Percentiles rank a stretch among this genome's conserved stretches.
phyloP scores from a whole-genome alignment of 1,140 invertebrate species.

The Fragariocoptes setiger region DNA sequence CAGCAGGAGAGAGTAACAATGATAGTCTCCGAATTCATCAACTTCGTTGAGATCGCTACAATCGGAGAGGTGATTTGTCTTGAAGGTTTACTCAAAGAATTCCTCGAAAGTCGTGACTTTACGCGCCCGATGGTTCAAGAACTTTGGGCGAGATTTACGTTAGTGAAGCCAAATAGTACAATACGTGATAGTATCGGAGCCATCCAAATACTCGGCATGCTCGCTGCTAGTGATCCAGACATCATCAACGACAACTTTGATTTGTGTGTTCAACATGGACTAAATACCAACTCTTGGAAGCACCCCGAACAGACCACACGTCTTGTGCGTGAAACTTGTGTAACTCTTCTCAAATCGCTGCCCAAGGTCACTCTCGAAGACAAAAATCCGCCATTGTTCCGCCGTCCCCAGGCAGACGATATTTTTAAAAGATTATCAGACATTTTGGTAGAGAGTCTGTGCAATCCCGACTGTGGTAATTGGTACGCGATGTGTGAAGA shows the following conservation, averaged over 20 bases:
- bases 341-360: constrained; percentile 22
- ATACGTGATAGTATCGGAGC: constrained; percentile 31
- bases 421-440: constrained; percentile 21
- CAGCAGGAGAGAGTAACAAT: constrained; percentile 19
- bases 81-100: constrained; percentile 29
- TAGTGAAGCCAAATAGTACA: constrained; percentile 34
- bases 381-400: constrained; percentile 13
- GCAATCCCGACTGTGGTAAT: constrained; percentile 16
- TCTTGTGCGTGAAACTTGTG: constrained; percentile 25
- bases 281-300: constrained; percentile 22
- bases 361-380: constrained; percentile 13
- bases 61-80: constrained; percentile 32
- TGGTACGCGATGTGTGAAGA: constrained; percentile 26
- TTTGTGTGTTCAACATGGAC: constrained; percentile 1
- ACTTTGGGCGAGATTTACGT: constrained; percentile 44
- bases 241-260: constrained; percentile 26
- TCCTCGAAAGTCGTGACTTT: constrained; percentile 24
- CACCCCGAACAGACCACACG: constrained; percentile 21
- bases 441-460: constrained; percentile 21
- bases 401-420: constrained; percentile 22
- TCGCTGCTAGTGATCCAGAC: constrained; percentile 21
- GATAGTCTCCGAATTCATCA: constrained; percentile 27
- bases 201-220: constrained; percentile 37
- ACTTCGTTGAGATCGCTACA: constrained; percentile 24
- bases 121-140: constrained; percentile 24